phyloP scores from a whole-genome alignment of 35 echinoderm and acorn worm genomes.

The Anneissia japonica region DNA sequence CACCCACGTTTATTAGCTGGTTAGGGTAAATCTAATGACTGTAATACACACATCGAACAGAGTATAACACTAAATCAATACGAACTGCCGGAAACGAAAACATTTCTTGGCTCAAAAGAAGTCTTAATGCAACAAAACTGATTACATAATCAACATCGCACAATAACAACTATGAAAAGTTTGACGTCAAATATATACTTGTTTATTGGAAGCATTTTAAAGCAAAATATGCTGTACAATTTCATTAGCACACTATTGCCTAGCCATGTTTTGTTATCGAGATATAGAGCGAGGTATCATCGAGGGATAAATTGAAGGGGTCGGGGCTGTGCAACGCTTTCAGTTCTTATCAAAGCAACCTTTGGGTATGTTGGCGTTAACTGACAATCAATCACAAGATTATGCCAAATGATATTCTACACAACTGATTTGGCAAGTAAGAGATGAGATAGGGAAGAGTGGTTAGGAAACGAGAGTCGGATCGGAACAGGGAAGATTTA shows the following conservation, averaged over 20 bases:
- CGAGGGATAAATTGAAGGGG: too few species aligned
- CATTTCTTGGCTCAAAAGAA: background rate
- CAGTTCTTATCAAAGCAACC: too few species aligned
- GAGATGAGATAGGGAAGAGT: too few species aligned
- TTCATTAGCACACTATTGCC: background rate
- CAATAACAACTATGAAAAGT: background rate
- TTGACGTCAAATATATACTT: slow-evolving; percentile 1
- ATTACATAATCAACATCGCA: background rate
- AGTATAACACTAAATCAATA: background rate
- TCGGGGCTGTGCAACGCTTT: too few species aligned
- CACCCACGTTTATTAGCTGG: background rate
- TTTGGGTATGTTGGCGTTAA: too few species aligned
- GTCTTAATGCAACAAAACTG: background rate
- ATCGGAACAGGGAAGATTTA: too few species aligned
- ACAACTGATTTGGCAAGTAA: too few species aligned
- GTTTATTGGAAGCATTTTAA: background rate
- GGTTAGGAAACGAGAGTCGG: too few species aligned
- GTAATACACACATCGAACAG: background rate
- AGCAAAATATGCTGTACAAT: background rate
- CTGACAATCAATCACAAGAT: too few species aligned
- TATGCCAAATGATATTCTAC: too few species aligned
- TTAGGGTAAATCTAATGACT: background rate
- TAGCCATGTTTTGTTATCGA: background rate
- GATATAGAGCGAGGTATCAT: background rate
- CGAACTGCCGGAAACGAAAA: background rate